Percentiles rank a stretch among this genome's conserved stretches.
Conservation (phyloP, 2,113 vertebrate genomes). For the Oreocharis arfaki region DNA sequence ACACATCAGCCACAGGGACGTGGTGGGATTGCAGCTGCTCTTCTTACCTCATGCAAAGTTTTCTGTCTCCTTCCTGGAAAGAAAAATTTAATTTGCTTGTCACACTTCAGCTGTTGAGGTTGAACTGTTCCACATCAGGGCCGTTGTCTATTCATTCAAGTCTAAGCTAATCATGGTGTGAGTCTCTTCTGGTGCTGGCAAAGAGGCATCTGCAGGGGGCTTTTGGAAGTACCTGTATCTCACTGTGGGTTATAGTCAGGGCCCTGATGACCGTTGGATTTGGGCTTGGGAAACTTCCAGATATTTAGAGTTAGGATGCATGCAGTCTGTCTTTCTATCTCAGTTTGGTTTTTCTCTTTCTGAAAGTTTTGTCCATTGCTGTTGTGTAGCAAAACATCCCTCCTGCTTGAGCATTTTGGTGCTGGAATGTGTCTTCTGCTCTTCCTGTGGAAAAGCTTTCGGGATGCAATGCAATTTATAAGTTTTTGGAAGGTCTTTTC, state of each 20-base stretch:
- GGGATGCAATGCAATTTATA: not conserved
- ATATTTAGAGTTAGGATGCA: not conserved
- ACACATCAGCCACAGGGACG: not conserved
- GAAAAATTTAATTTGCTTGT: not conserved
- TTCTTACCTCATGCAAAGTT: not conserved
- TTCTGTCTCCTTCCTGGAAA: not conserved
- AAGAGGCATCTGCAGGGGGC: not conserved
- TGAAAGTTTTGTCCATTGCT: not conserved
- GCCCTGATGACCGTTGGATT: not conserved
- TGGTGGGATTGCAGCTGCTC: not conserved
- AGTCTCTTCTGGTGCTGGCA: not conserved
- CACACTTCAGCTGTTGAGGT: not conserved
- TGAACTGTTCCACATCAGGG: rapidly evolving
- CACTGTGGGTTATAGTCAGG: not conserved
- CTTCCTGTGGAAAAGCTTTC: not conserved
- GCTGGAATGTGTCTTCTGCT: not conserved
- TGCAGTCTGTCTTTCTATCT: not conserved
- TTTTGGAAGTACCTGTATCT: not conserved
- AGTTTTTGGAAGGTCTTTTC: not conserved
- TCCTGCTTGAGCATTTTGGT: not conserved
- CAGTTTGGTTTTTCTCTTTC: not conserved
- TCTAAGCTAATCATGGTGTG: not conserved
- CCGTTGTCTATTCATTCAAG: not conserved
- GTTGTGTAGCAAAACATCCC: not conserved
- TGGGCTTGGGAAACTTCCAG: not conserved